Evolutionary conservation across 2,797 vertebrate genomes (phyloP).

Genomic region (Setipinna tenuifilis): DNA sequence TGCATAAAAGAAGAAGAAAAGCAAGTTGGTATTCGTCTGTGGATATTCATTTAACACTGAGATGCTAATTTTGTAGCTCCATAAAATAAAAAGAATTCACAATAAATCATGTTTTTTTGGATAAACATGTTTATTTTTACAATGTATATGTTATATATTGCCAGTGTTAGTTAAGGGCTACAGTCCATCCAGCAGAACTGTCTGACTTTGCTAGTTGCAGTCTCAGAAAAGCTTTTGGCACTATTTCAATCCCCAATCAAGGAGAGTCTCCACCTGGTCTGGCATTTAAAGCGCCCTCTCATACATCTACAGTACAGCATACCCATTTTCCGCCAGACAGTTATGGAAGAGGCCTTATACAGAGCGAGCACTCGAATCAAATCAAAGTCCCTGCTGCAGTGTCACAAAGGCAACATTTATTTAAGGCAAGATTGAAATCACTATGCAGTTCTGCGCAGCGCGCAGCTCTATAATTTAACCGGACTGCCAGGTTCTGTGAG

Average conservation of each 20-base stretch:
- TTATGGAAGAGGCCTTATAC: neutral
- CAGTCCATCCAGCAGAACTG: neutral
- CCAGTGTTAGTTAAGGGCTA: neutral
- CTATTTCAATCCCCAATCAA: neutral
- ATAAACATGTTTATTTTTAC: too few species aligned
- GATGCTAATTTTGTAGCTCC: too few species aligned
- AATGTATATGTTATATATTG: too few species aligned
- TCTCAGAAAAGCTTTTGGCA: neutral
- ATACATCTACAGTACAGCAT: neutral
- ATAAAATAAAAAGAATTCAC: too few species aligned
- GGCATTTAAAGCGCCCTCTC: neutral
- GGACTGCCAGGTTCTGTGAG: neutral
- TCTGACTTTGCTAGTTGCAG: neutral
- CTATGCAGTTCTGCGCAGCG: neutral
- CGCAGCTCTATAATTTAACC: neutral
- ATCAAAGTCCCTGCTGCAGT: neutral
- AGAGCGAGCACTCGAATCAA: neutral
- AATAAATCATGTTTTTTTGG: too few species aligned
- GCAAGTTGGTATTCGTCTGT: too few species aligned
- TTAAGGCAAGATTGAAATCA: neutral
- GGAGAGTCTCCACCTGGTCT: neutral
- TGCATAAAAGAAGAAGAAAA: too few species aligned
- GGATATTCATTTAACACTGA: too few species aligned
- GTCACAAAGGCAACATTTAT: conserved; percentile 1
- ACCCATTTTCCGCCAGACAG: neutral